Conservation (phyloP, 2,888 invertebrate species). For the Formica aserva region DNA sequence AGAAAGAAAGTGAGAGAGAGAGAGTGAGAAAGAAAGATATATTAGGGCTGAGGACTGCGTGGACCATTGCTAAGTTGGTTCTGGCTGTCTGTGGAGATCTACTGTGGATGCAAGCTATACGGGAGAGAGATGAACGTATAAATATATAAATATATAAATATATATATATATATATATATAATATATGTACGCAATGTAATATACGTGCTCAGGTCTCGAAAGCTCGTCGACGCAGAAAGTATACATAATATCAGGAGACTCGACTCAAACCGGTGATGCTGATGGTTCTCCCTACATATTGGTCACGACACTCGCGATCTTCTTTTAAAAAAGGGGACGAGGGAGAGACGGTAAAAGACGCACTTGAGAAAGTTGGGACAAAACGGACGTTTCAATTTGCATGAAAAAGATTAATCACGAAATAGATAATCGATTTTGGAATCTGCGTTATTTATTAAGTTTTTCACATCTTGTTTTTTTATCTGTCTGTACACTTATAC, state of each 20-base stretch:
- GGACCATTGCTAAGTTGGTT: conserved; percentile 82
- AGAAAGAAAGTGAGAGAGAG: conserved; percentile 53
- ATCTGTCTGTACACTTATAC: not conserved
- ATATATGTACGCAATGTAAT: conserved; percentile 8
- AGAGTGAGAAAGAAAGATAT: conserved; percentile 61
- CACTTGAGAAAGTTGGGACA: not conserved
- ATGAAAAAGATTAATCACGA: not conserved
- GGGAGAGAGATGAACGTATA: conserved; percentile 30
- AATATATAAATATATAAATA: conserved; percentile 13
- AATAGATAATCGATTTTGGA: not conserved
- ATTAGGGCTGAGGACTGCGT: conserved; percentile 82
- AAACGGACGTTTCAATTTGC: not conserved
- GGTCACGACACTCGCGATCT: conserved; percentile 55
- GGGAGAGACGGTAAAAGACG: not conserved
- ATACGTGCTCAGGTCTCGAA: conserved; percentile 32
- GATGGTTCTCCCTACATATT: conserved; percentile 40
- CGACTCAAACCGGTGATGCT: conserved; percentile 30
- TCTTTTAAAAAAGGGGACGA: not conserved
- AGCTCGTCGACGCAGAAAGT: conserved; percentile 24
- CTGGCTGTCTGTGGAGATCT: conserved; percentile 43
- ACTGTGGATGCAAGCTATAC: conserved; percentile 55
- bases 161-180: conserved; percentile 3
- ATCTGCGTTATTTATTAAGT: not conserved
- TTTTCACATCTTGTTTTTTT: not conserved
- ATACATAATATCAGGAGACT: conserved; percentile 13